Evolutionary conservation across 2,113 vertebrate species (phyloP), one percentile per base, ranked within the genome.

Genomic region (Prietella phreatophila): DNA sequence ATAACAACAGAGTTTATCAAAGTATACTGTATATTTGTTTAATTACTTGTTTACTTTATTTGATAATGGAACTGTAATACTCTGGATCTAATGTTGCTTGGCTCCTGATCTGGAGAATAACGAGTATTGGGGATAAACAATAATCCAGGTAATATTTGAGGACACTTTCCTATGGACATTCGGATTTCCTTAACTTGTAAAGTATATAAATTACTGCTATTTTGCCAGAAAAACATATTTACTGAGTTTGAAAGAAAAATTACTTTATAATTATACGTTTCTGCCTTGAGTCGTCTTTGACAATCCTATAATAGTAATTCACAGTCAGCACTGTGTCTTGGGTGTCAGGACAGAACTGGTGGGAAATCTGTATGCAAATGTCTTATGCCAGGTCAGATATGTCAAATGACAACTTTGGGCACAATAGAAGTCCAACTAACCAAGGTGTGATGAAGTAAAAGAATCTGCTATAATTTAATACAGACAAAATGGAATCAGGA

Each of bases 81-180:
- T 67, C n/a, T 30, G 5, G 58, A 82, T 88, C 82, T 87, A 75
- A 14, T 89, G 91, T 85, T 82, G 88, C 13, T 78, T 17, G 85
- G 85, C 87, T 87, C 93, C 61, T 90, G 91, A 92, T 92, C 91
- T 79, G 13, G 5, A 2, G 53, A 53, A 47, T 92, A 93, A 94
- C 93, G 91, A 92, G 92, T 91, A 92, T 91, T 88, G 89, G 83
- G 93, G 94, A 94, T 94, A 94, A 95, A 82, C 25, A 86, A 87
- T 95, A 94, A 95, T 95, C 93, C 20, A 33, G 36, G 67, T n/a
- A 36, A 86, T 80, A 20, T 81, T 17, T 85, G 30, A 50, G 22
- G 39, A 79, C 82, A 55, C 56, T 36, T 33, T 30, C 27, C 10
- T n/a, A 36, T 36, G 67, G 30, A 19, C 30, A 19, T 71, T 71